Conservation (phyloP, 2,888 invertebrate species). For the Platycnemis pennipes region DNA sequence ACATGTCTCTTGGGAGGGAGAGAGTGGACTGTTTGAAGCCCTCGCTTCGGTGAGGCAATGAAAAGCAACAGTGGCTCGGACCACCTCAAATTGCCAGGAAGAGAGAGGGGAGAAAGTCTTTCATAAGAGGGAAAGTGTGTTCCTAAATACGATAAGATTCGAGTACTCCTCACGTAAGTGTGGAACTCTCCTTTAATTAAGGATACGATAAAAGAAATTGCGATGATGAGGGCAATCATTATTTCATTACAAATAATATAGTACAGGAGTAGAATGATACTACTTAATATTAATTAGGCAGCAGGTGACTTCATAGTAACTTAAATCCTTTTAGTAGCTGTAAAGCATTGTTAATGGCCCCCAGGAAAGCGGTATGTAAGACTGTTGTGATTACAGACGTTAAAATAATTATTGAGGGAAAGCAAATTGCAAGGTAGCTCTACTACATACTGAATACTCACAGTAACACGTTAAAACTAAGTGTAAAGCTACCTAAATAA, state of each 20-base stretch:
- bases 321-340: not conserved
- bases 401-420: not conserved
- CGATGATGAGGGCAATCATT: not conserved
- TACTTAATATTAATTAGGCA: not conserved
- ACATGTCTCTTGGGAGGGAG: slow-evolving; percentile 61
- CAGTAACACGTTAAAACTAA: not conserved
- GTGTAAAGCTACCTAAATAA: too few species aligned
- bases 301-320: not conserved
- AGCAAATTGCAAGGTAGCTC: not conserved
- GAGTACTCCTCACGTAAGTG: not conserved
- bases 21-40: slow-evolving; percentile 59
- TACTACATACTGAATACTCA: not conserved
- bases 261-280: not conserved
- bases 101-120: slow-evolving; percentile 25
- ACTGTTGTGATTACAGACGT: not conserved
- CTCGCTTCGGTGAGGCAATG: slow-evolving; percentile 51
- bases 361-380: not conserved
- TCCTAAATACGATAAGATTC: not conserved
- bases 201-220: not conserved
- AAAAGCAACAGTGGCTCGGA: slow-evolving; percentile 55
- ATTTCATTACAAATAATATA: not conserved
- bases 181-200: not conserved
- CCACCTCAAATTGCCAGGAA: slow-evolving; percentile 35
- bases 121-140: slow-evolving; percentile 58
- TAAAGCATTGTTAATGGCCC: not conserved